Evolutionary conservation across 2,888 invertebrate genomes (phyloP).

Genomic region (Seira sanloemensis): DNA sequence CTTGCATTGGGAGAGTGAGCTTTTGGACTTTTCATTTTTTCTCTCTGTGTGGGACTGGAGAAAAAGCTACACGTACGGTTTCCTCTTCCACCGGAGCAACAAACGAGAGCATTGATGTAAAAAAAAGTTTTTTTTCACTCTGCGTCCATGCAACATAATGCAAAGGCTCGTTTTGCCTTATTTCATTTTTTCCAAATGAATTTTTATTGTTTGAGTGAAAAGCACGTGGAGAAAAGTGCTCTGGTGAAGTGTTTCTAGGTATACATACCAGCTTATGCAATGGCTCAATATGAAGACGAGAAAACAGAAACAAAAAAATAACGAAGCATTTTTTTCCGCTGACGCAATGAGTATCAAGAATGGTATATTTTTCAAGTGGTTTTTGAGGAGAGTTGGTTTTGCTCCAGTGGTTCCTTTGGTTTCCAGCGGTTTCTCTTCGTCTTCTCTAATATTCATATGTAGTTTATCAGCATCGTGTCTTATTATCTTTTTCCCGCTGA

Average conservation of each 20-base stretch:
- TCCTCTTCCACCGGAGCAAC: background rate
- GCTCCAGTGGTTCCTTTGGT: background rate
- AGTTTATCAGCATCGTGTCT: slow-evolving; percentile 4
- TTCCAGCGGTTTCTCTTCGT: background rate
- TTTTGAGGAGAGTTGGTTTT: background rate
- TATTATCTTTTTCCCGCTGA: background rate
- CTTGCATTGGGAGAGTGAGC: background rate
- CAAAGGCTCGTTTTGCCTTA: background rate
- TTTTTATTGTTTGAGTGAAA: background rate
- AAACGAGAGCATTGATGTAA: background rate
- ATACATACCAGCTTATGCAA: background rate
- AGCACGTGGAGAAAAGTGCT: slow-evolving; percentile 9
- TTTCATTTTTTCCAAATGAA: background rate
- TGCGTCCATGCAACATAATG: too few relatives aligned
- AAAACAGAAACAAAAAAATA: slow-evolving; percentile 7
- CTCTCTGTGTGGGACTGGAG: background rate
- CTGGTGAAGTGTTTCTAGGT: background rate
- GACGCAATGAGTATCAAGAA: background rate
- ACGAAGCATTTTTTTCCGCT: background rate
- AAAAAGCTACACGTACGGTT: background rate
- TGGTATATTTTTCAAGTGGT: slow-evolving; percentile 10
- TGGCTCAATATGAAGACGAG: background rate
- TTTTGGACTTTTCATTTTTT: background rate
- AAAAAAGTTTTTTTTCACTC: too few relatives aligned
- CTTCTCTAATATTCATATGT: slow-evolving; percentile 6